Evolutionary conservation across 2,797 vertebrate genomes (phyloP).

Genomic region (Gymnodraco acuticeps): DNA sequence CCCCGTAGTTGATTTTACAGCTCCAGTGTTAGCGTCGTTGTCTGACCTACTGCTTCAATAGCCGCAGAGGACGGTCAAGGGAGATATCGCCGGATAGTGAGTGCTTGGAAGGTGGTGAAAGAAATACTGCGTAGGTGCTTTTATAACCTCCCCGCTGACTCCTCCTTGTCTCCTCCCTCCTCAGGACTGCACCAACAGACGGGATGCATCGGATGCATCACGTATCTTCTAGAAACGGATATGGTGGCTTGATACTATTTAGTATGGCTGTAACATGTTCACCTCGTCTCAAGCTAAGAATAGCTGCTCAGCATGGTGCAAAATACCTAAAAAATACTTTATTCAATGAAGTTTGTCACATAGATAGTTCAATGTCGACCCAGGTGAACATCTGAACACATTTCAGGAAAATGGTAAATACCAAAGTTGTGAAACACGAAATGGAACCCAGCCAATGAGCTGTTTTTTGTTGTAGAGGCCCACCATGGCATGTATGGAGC

Average conservation of each 20-base stretch:
- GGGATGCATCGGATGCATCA: slow-evolving; percentile 37
- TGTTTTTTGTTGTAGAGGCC: slow-evolving; percentile 55
- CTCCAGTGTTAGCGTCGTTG: slow-evolving; percentile 87
- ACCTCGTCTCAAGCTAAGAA: fast-evolving
- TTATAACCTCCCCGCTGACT: slow-evolving; percentile 79
- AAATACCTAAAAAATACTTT: fast-evolving
- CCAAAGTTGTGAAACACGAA: background rate
- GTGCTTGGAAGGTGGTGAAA: slow-evolving; percentile 75
- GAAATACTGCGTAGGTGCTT: slow-evolving; percentile 18
- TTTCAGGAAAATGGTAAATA: fast-evolving
- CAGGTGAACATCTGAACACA: fast-evolving
- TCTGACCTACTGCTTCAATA: slow-evolving; percentile 80
- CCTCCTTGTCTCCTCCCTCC: slow-evolving; percentile 60
- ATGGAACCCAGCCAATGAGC: slow-evolving; percentile 35
- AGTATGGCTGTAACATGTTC: background rate
- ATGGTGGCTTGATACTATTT: slow-evolving; percentile 52
- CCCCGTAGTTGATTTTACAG: slow-evolving; percentile 85
- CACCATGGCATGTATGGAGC: background rate
- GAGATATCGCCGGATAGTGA: slow-evolving; percentile 42
- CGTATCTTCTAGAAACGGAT: slow-evolving; percentile 67
- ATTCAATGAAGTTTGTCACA: fast-evolving
- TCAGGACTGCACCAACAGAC: slow-evolving; percentile 41
- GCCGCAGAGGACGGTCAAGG: slow-evolving; percentile 79
- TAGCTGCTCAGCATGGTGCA: fast-evolving
- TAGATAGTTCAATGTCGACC: fast-evolving